Evolutionary conservation across 2,797 vertebrate species (phyloP).

Genomic region (Salmo trutta): DNA sequence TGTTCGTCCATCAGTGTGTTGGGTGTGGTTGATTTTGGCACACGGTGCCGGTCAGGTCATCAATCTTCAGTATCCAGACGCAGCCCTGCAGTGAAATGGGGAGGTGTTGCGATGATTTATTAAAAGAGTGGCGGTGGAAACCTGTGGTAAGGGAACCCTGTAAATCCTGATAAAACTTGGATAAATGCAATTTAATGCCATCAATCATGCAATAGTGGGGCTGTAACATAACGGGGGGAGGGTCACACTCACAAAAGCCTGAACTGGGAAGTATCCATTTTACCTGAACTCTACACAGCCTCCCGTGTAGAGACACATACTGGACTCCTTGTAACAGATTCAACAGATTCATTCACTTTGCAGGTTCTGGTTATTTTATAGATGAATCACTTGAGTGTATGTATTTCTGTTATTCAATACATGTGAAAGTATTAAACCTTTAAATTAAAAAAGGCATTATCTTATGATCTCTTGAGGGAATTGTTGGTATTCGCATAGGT

Average conservation of each 20-base stretch:
- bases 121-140: constrained; percentile 71
- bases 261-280: not conserved
- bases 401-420: not conserved
- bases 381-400: not conserved
- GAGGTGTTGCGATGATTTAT: constrained; percentile 77
- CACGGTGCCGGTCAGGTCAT: constrained; percentile 2
- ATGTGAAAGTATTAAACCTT: not conserved
- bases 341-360: not conserved
- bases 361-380: too few species aligned
- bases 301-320: not conserved
- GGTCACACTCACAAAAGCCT: not conserved
- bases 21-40: constrained; percentile 36
- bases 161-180: constrained; percentile 74
- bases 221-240: not conserved
- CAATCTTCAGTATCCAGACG: constrained; percentile 10
- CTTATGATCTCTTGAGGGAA: not conserved
- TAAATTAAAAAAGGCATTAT: not conserved
- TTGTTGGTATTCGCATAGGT: not conserved
- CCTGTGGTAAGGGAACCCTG: constrained; percentile 71
- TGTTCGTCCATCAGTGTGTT: constrained; percentile 53
- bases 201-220: constrained; percentile 74
- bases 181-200: constrained; percentile 82
- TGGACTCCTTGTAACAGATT: not conserved
- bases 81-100: not conserved
- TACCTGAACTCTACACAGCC: not conserved